Conservation (phyloP, 2,797 vertebrate species). For the Zenarchopterus dispar region DNA sequence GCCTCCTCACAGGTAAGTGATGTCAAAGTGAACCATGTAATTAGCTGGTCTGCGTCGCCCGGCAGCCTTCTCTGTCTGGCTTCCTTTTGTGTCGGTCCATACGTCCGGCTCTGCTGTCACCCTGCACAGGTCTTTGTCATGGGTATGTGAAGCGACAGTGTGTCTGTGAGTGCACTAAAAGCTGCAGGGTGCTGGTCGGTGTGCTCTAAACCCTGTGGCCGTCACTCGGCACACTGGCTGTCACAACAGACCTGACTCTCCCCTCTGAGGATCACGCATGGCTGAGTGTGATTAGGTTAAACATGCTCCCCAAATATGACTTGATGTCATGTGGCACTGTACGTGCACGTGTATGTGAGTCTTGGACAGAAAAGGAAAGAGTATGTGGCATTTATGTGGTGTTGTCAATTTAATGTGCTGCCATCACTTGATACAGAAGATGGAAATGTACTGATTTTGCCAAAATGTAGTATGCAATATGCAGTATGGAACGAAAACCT, state of each 20-base stretch:
- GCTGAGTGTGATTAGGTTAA: slow-evolving; percentile 78
- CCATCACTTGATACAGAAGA: not conserved
- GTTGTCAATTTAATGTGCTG: slow-evolving; percentile 32
- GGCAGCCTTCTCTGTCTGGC: slow-evolving; percentile 23
- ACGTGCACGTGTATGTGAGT: slow-evolving; percentile 5
- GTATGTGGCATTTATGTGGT: slow-evolving; percentile 23
- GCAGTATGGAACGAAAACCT: not conserved
- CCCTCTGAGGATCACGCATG: slow-evolving; percentile 76
- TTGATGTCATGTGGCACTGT: slow-evolving; percentile 68
- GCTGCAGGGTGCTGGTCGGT: slow-evolving; percentile 50
- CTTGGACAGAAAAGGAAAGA: slow-evolving; percentile 2
- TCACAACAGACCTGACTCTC: slow-evolving; percentile 75
- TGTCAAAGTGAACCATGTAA: slow-evolving; percentile 34
- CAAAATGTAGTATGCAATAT: not conserved
- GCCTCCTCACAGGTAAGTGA: slow-evolving; percentile 41
- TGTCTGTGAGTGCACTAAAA: slow-evolving; percentile 26
- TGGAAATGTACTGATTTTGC: not conserved
- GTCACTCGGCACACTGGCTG: slow-evolving; percentile 71
- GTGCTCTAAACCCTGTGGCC: slow-evolving; percentile 63
- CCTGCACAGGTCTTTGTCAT: slow-evolving; percentile 40
- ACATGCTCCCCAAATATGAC: slow-evolving; percentile 68
- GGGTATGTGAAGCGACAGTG: slow-evolving; percentile 19
- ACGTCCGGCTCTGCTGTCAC: slow-evolving; percentile 19
- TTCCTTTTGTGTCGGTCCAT: slow-evolving; percentile 30
- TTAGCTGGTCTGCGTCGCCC: slow-evolving; percentile 44